Percentiles rank a stretch among this genome's conserved stretches.
Conservation (phyloP, 92 coral and sea anemone genomes). For the Isaurus tuberculatus region DNA sequence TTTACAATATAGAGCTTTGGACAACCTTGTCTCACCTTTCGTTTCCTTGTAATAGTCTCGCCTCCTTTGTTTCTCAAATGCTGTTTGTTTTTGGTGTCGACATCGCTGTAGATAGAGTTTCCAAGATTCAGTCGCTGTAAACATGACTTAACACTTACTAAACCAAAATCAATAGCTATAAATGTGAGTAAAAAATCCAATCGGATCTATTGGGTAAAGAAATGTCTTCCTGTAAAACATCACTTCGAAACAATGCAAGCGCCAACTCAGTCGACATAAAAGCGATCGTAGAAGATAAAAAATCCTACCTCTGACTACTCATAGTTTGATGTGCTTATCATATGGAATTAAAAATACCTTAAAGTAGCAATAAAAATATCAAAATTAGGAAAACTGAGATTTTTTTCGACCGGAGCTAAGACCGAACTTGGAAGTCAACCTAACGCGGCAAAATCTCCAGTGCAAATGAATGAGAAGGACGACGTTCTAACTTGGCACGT, state of each 20-base stretch:
- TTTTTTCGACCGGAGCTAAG: slow-evolving; percentile 15
- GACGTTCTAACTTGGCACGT: slow-evolving; percentile 45
- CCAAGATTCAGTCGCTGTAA: neutral
- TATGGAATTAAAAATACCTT: slow-evolving; percentile 28
- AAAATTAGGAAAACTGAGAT: neutral
- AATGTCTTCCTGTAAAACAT: neutral
- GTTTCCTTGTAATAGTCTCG: slow-evolving; percentile 61
- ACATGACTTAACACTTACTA: neutral
- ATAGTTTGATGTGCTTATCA: slow-evolving; percentile 26
- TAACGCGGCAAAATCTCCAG: slow-evolving; percentile 52
- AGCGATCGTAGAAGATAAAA: neutral
- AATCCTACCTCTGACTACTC: slow-evolving; percentile 38
- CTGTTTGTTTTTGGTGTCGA: slow-evolving; percentile 63
- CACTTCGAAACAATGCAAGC: slow-evolving; percentile 25
- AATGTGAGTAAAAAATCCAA: neutral
- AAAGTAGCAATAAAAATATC: neutral
- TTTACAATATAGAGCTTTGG: neutral
- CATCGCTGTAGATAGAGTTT: slow-evolving; percentile 49
- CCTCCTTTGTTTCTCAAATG: slow-evolving; percentile 53
- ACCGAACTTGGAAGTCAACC: slow-evolving; percentile 29
- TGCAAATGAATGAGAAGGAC: slow-evolving; percentile 62
- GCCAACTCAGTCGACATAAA: neutral
- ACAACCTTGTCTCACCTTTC: slow-evolving; percentile 55
- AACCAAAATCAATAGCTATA: neutral
- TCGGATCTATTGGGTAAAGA: neutral